phyloP scores from a whole-genome alignment of 2,113 vertebrate genomes.

The Pimephales promelas region DNA sequence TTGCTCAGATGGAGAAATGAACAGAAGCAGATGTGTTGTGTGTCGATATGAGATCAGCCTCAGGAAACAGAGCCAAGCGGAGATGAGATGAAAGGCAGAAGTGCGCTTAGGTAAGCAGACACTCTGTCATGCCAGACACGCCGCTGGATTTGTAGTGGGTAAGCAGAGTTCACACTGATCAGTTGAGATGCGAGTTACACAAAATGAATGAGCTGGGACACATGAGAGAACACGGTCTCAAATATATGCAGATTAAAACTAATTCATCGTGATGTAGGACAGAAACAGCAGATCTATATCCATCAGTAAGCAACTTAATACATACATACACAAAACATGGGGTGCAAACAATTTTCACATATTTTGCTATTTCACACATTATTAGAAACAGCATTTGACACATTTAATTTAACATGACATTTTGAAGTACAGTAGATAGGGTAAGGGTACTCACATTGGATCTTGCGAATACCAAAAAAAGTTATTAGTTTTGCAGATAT shows the following conservation, averaged over 20 bases:
- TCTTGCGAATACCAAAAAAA: neutral
- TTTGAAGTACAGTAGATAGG: too few relatives aligned
- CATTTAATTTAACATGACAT: too few relatives aligned
- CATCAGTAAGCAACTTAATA: conserved; percentile 29
- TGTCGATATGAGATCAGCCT: conserved; percentile 27
- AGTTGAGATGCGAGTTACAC: neutral
- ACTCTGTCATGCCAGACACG: neutral
- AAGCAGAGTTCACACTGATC: conserved; percentile 9
- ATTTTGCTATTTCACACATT: too few relatives aligned
- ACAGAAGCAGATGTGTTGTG: conserved; percentile 47
- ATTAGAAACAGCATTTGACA: too few relatives aligned
- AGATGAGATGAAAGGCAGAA: neutral
- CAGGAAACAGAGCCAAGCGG: neutral
- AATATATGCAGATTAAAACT: conserved; percentile 7
- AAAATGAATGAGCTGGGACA: conserved; percentile 11
- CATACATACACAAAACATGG: neutral
- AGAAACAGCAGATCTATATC: conserved; percentile 9
- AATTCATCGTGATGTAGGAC: neutral
- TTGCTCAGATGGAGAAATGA: conserved; percentile 12
- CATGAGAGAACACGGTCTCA: neutral
- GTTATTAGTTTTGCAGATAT: neutral
- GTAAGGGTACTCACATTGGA: too few relatives aligned
- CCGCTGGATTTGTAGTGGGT: neutral
- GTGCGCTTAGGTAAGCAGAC: conserved; percentile 9
- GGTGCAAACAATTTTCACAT: too few relatives aligned